These are phyloP conservation scores for Spongilla lacustris DNA, from an alignment of 37 sponge, comb jelly and placozoan species.

Conservation along the genomic window DNA sequence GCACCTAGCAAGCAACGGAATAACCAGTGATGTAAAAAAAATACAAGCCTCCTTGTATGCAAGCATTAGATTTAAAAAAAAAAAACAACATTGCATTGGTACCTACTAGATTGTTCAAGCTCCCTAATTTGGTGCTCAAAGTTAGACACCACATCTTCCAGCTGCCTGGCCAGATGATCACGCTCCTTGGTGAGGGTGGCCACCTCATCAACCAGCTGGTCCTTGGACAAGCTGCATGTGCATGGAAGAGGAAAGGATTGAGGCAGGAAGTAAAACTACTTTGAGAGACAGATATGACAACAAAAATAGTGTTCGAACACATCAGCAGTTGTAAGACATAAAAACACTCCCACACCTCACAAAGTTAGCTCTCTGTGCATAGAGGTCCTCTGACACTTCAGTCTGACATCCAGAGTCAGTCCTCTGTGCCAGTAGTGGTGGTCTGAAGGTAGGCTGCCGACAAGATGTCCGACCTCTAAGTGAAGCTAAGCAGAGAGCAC, in stretches of 20 bases:
- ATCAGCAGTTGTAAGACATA: neutral
- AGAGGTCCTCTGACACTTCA: neutral
- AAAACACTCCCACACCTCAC: neutral
- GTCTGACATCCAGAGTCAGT: neutral
- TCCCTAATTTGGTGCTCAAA: neutral
- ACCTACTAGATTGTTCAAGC: neutral
- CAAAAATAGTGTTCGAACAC: neutral
- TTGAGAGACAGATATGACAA: neutral
- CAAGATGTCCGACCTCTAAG: too few species aligned
- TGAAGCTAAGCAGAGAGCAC: too few species aligned
- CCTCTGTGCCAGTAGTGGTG: too few species aligned
- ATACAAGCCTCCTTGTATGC: too few species aligned
- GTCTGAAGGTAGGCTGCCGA: too few species aligned
- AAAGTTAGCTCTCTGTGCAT: neutral
- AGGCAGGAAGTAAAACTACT: neutral
- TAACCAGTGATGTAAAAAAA: neutral
- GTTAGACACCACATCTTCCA: neutral
- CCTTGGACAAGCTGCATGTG: neutral
- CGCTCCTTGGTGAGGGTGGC: neutral
- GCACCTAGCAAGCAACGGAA: neutral
- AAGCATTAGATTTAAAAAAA: too few species aligned
- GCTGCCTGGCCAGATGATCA: neutral
- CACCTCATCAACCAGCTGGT: neutral
- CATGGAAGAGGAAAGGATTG: neutral
- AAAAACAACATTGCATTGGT: too few species aligned